phyloP scores from a whole-genome alignment of 2,888 invertebrate species.

The Griposia aprilina region DNA sequence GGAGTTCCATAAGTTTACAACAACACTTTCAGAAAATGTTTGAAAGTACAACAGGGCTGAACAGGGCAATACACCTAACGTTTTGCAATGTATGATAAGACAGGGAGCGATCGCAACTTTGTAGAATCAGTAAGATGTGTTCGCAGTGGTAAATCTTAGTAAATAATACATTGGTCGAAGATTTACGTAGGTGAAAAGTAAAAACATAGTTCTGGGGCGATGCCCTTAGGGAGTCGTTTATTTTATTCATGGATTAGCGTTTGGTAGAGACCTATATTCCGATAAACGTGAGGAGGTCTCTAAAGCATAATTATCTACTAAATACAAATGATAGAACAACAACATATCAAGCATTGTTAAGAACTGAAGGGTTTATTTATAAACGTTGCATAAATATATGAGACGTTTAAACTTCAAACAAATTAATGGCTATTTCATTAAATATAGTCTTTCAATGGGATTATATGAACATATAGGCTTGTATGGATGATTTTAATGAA shows the following conservation, averaged over 20 bases:
- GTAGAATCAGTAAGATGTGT: constrained; percentile 49
- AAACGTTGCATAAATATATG: background rate
- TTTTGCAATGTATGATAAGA: constrained; percentile 1
- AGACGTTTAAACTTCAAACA: background rate
- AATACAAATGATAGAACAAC: constrained; percentile 11
- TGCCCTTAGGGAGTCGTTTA: constrained; percentile 69
- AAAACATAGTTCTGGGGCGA: constrained; percentile 77
- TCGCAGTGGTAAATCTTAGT: constrained; percentile 73
- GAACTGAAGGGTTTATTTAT: no score
- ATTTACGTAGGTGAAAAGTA: constrained; percentile 79
- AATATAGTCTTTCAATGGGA: no score
- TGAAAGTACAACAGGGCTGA: background rate
- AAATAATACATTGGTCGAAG: constrained; percentile 73
- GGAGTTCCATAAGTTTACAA: background rate
- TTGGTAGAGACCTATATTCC: constrained; percentile 60
- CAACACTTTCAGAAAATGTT: background rate
- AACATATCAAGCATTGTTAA: constrained; percentile 18
- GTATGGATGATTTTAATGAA: no score
- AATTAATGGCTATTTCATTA: background rate
- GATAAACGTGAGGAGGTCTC: constrained; percentile 68
- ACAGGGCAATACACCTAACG: background rate
- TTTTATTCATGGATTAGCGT: constrained; percentile 76
- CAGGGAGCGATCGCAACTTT: constrained; percentile 24
- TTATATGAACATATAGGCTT: no score
- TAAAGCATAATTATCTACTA: constrained; percentile 59